Conservation (phyloP, 1,140 invertebrate species). For the Bradysia coprophila region DNA sequence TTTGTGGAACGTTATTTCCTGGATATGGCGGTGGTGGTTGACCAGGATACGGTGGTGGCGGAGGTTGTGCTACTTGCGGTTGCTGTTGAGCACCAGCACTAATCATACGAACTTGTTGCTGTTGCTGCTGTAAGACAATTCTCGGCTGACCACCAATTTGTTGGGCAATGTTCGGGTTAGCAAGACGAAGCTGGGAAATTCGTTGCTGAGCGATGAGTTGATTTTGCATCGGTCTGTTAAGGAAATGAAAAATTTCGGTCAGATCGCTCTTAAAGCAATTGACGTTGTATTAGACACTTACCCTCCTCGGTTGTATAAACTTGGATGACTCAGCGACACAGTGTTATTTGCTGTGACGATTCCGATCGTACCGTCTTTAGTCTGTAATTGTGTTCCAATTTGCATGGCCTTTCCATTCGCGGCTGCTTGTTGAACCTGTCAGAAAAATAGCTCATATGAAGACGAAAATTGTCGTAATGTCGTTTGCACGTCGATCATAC, state of each 20-base stretch:
- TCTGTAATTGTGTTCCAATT: conserved; percentile 29
- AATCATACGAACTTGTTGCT: background rate
- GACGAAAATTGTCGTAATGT: too few relatives aligned
- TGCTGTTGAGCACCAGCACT: background rate
- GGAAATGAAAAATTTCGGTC: too few relatives aligned
- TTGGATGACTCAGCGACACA: conserved; percentile 30
- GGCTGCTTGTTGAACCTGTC: conserved; percentile 30
- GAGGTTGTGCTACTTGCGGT: background rate
- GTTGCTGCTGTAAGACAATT: conserved; percentile 1
- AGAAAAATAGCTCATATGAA: background rate
- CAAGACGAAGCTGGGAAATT: background rate
- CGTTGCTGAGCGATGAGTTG: conserved; percentile 1
- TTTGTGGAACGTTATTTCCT: background rate
- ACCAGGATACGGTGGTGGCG: conserved; percentile 3
- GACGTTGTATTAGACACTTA: too few relatives aligned
- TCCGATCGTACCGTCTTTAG: conserved; percentile 30
- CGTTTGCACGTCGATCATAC: too few relatives aligned
- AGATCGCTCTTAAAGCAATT: too few relatives aligned
- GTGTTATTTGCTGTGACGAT: conserved; percentile 32
- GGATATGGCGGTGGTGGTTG: conserved; percentile 4
- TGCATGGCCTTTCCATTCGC: conserved; percentile 30
- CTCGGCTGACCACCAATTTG: background rate
- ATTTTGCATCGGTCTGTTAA: background rate
- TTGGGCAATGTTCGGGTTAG: conserved; percentile 1
- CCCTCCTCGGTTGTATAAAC: conserved; percentile 22